A percentile compares a stretch with the other conserved stretches of the same genome.
Conservation (phyloP, 1,140 invertebrate genomes). For the Tyrophagus putrescentiae region DNA sequence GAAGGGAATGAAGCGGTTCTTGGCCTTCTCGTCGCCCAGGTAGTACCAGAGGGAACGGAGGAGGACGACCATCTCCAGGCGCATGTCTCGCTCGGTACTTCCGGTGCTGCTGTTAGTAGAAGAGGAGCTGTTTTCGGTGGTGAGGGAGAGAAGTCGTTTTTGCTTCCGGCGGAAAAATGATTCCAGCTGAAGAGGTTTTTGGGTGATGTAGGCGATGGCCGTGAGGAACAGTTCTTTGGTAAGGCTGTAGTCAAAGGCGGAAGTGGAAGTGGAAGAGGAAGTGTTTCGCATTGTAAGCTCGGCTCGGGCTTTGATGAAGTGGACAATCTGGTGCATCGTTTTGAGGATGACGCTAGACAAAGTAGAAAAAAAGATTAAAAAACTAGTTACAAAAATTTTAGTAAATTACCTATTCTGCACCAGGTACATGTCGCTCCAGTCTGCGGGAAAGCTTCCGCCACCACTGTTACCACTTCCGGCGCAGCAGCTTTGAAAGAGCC, state of each 20-base stretch:
- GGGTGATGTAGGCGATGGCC: constrained; percentile 71
- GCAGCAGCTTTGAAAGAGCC: constrained; percentile 75
- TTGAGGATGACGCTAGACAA: constrained; percentile 72
- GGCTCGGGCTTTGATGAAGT: constrained; percentile 62
- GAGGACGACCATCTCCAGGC: constrained; percentile 78
- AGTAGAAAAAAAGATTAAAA: too few species aligned
- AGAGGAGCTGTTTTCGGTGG: too few species aligned
- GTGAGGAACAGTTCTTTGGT: constrained; percentile 91
- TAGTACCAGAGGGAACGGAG: constrained; percentile 89
- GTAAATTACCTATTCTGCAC: constrained; percentile 59
- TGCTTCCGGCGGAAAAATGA: constrained; percentile 62
- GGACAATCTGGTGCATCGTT: constrained; percentile 60
- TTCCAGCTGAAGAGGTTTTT: constrained; percentile 65
- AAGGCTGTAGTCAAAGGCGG: too few species aligned
- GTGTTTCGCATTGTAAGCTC: constrained; percentile 35
- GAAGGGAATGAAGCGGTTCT: constrained; percentile 67
- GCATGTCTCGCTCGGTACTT: too few species aligned
- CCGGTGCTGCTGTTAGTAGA: too few species aligned
- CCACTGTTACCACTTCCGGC: constrained; percentile 56
- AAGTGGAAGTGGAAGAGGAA: too few species aligned
- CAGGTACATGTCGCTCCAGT: constrained; percentile 94
- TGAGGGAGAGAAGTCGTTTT: constrained; percentile 51
- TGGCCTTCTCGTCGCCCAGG: constrained; percentile 49
- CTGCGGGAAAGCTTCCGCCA: constrained; percentile 61
- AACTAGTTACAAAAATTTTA: too few species aligned